Conservation (phyloP, 2,797 vertebrate genomes). For the Onychomys arenicola region DNA sequence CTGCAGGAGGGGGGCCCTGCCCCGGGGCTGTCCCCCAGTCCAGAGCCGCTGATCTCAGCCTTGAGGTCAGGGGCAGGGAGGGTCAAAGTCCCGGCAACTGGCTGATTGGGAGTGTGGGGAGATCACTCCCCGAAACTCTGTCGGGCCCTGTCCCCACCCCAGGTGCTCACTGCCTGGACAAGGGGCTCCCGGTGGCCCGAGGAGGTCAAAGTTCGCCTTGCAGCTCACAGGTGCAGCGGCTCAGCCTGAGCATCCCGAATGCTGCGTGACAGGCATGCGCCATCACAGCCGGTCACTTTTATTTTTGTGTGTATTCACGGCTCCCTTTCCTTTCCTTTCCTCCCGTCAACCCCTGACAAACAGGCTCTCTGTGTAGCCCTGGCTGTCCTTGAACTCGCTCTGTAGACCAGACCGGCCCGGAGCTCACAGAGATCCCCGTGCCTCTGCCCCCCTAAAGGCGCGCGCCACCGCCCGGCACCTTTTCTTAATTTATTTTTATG, state of each 20-base stretch:
- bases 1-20: not conserved
- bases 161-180: not conserved
- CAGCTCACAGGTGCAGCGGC: not conserved
- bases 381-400: not conserved
- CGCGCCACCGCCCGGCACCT: not conserved
- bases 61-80: constrained; percentile 55
- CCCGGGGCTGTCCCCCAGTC: not conserved
- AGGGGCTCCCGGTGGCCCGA: not conserved
- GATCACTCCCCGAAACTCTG: not conserved
- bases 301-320: not conserved
- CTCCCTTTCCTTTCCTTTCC: not conserved
- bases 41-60: not conserved
- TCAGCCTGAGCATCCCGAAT: not conserved
- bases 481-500: not conserved
- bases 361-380: not conserved
- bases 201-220: not conserved
- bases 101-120: not conserved
- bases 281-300: not conserved
- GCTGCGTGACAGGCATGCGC: not conserved
- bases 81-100: constrained; percentile 77
- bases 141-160: not conserved
- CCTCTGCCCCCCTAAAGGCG: not conserved
- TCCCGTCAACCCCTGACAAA: not conserved
- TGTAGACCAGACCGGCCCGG: not conserved
- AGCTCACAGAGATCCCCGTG: not conserved